These are phyloP conservation scores for Mystacornis crossleyi DNA, from an alignment of 2,113 vertebrate genomes.

Conservation along the genomic window DNA sequence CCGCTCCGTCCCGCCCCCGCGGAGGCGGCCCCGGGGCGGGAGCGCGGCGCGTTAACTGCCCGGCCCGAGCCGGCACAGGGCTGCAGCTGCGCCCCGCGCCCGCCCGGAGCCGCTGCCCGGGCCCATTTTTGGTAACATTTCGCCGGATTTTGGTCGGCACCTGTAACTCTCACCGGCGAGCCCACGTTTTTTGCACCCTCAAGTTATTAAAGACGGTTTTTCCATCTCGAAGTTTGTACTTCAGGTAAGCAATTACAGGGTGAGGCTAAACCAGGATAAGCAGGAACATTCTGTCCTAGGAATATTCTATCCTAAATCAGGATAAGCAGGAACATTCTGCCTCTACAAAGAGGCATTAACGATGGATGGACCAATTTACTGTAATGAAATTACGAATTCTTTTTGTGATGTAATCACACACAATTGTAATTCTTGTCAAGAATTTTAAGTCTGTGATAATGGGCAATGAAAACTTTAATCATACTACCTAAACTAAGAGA, in stretches of 20 bases:
- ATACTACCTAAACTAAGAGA: not conserved
- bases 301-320: not conserved
- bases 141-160: rapidly evolving
- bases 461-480: not conserved
- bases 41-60: not conserved
- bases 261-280: rapidly evolving
- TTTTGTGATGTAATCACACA: not conserved
- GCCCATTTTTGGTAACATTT: rapidly evolving
- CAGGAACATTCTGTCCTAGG: not conserved
- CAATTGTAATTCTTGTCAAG: rapidly evolving
- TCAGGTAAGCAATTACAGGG: rapidly evolving
- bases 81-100: rapidly evolving
- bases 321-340: not conserved
- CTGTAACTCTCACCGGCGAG: rapidly evolving
- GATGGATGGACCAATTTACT: rapidly evolving
- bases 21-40: not conserved
- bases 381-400: not conserved
- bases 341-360: rapidly evolving
- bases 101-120: not conserved
- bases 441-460: not conserved
- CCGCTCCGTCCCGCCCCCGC: no score
- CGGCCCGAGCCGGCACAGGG: not conserved
- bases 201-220: not conserved
- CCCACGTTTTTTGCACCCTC: rapidly evolving
- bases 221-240: rapidly evolving